A percentile compares a stretch with the other conserved stretches of the same genome.
Evolutionary conservation across 2,888 invertebrate species (phyloP).

Genomic region (Pandemis heparana): DNA sequence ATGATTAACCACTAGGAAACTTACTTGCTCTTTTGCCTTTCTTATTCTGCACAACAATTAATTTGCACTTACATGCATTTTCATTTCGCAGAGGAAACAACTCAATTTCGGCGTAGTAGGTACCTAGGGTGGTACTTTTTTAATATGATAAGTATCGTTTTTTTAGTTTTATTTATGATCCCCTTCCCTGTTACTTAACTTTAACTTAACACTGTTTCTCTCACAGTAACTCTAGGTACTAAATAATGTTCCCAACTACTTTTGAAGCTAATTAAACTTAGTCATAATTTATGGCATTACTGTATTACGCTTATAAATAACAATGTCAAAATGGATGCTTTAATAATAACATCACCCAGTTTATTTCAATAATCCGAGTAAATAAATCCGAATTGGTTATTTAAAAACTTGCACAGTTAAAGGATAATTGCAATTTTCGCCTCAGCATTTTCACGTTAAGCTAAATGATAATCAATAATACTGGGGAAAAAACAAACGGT

Average conservation of each 20-base stretch:
- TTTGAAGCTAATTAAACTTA: not conserved
- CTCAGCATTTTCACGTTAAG: constrained; percentile 45
- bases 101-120: no score
- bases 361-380: not conserved
- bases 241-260: no score
- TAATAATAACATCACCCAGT: not conserved
- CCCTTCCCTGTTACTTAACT: no score
- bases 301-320: not conserved
- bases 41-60: no score
- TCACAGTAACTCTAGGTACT: no score
- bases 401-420: constrained; percentile 25
- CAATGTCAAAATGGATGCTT: not conserved
- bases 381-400: constrained; percentile 18
- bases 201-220: no score
- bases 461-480: constrained; percentile 69
- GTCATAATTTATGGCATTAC: not conserved
- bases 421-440: constrained; percentile 26
- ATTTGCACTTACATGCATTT: not conserved
- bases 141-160: no score
- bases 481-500: constrained; percentile 75
- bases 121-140: no score
- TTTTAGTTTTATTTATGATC: no score
- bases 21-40: no score
- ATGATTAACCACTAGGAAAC: no score
- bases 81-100: no score